Evolutionary conservation across 2,888 invertebrate species (phyloP).

Genomic region (Peribatodes rhomboidaria): DNA sequence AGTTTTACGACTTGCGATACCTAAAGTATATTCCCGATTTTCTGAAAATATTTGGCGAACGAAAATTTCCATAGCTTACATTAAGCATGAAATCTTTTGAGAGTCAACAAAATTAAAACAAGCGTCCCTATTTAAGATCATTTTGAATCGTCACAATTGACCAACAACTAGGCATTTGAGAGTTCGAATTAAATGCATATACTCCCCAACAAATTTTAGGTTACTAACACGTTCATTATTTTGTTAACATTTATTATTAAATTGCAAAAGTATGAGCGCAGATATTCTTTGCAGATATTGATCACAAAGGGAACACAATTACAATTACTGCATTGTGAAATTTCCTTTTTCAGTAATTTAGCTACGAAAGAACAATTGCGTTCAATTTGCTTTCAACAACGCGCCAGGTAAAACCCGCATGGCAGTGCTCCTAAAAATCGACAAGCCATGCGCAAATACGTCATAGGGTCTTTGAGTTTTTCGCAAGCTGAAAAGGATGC

Average conservation of each 20-base stretch:
- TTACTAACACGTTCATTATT: too few species aligned
- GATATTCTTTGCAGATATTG: too few species aligned
- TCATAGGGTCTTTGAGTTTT: slow-evolving; percentile 19
- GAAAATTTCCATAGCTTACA: background rate
- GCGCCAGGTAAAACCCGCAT: slow-evolving; percentile 25
- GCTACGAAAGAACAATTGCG: background rate
- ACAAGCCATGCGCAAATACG: slow-evolving; percentile 36
- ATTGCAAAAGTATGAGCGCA: background rate
- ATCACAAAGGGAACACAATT: background rate
- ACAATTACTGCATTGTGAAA: background rate
- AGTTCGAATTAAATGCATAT: too few species aligned
- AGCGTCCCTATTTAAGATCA: too few species aligned
- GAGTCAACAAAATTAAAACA: background rate
- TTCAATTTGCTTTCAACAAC: background rate
- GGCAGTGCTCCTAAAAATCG: slow-evolving; percentile 16
- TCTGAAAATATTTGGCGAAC: background rate
- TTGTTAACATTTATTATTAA: too few species aligned
- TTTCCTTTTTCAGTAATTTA: background rate
- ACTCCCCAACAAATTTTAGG: too few species aligned
- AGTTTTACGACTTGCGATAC: slow-evolving; percentile 51
- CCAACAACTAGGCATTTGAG: too few species aligned
- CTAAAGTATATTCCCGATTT: background rate
- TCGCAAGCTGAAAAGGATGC: background rate
- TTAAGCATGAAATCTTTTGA: background rate
- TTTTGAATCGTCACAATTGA: too few species aligned